These are phyloP conservation scores for Hipposideros larvatus DNA, from an alignment of 2,797 vertebrate species.

Conservation along the genomic window DNA sequence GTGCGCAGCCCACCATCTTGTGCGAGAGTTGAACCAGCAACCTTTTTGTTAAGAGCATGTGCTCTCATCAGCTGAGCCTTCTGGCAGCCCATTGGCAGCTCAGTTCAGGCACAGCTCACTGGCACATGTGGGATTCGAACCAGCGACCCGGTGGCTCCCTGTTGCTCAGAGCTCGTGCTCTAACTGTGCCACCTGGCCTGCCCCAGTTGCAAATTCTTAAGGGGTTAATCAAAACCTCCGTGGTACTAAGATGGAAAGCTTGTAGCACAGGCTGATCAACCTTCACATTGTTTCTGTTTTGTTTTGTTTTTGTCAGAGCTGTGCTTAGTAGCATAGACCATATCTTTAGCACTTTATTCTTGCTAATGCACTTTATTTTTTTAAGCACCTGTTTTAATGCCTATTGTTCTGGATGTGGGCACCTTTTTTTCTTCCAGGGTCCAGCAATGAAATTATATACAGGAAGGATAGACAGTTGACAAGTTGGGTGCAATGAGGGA, in stretches of 20 bases:
- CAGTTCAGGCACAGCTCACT: too few relatives aligned
- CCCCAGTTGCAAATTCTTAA: neutral
- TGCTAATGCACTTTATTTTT: neutral
- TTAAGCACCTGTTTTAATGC: slow-evolving; percentile 17
- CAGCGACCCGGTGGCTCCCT: too few relatives aligned
- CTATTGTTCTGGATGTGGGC: neutral
- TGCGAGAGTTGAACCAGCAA: too few relatives aligned
- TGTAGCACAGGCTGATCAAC: neutral
- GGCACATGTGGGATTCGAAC: too few relatives aligned
- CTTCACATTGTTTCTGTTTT: neutral
- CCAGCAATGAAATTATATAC: neutral
- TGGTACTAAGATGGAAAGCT: neutral
- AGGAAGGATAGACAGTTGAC: neutral
- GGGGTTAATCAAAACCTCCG: neutral
- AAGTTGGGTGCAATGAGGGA: neutral
- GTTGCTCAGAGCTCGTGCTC: too few relatives aligned
- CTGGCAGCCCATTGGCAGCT: too few relatives aligned
- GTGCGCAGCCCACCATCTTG: too few relatives aligned
- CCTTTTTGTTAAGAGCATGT: too few relatives aligned
- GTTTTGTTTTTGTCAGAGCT: neutral
- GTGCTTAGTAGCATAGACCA: neutral
- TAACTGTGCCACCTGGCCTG: too few relatives aligned
- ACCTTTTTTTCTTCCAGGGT: neutral
- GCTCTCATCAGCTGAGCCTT: too few relatives aligned
- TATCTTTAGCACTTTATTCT: neutral